Percentiles rank a stretch among this genome's conserved stretches.
These are phyloP conservation scores for Oligia fasciuncula DNA, from an alignment of 2,888 invertebrate species.

Conservation along the genomic window DNA sequence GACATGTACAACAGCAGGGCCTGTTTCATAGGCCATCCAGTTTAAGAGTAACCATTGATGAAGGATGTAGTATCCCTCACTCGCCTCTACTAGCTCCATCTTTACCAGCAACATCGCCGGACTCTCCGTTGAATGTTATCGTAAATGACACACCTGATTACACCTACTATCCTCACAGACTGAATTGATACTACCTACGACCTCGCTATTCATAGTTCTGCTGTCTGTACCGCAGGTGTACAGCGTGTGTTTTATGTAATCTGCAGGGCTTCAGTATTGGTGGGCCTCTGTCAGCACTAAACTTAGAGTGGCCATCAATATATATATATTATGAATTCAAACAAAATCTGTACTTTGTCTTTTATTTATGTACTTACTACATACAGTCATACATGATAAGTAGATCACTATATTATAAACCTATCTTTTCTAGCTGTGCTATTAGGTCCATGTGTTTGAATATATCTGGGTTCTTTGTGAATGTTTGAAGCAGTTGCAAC, in stretches of 20 bases:
- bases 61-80: slow-evolving; percentile 31
- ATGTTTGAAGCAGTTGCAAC: slow-evolving; percentile 91
- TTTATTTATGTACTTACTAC: slow-evolving; percentile 36
- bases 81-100: slow-evolving; percentile 35
- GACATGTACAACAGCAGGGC: slow-evolving; percentile 55
- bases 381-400: not conserved
- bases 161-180: slow-evolving; percentile 80
- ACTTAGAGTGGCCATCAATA: slow-evolving; percentile 14
- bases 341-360: slow-evolving; percentile 28
- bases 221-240: not conserved
- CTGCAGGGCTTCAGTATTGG: not conserved
- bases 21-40: slow-evolving; percentile 36
- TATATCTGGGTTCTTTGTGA: slow-evolving; percentile 92
- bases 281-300: not conserved
- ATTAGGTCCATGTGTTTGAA: slow-evolving; percentile 96
- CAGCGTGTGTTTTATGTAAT: not conserved
- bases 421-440: slow-evolving; percentile 92
- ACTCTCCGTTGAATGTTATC: slow-evolving; percentile 52
- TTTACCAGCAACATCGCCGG: slow-evolving; percentile 35
- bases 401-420: slow-evolving; percentile 69
- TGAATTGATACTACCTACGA: slow-evolving; percentile 68
- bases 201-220: not conserved
- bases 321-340: slow-evolving; percentile 34
- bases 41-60: slow-evolving; percentile 23
- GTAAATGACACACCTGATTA: slow-evolving; percentile 80